Evolutionary conservation across 23 tunicate genomes (phyloP).

Genomic region (Halocynthia roretzi): DNA sequence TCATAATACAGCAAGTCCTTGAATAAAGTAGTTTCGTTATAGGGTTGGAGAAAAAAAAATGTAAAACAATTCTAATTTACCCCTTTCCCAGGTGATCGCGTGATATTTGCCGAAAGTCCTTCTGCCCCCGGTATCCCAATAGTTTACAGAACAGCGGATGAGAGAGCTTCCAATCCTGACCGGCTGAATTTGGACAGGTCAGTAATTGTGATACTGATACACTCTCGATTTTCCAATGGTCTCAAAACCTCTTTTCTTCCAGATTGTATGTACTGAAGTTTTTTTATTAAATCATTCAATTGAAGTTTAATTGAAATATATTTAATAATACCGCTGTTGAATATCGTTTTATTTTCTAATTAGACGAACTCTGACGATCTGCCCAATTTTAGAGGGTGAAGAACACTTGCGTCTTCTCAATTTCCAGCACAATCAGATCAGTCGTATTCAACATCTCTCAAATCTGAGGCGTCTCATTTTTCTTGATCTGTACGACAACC

Average conservation of each 20-base stretch:
- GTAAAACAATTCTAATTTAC: neutral
- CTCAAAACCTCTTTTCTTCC: neutral
- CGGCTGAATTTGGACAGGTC: constrained; percentile 85
- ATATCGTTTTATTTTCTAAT: neutral
- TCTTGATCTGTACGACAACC: constrained; percentile 97
- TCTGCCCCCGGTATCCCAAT: constrained; percentile 90
- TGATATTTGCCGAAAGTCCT: constrained; percentile 87
- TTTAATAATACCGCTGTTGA: neutral
- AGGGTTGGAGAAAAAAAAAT: neutral
- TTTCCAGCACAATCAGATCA: constrained; percentile 92
- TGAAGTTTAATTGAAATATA: neutral
- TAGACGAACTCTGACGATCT: constrained; percentile 68
- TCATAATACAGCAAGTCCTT: too few relatives aligned
- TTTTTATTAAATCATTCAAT: neutral
- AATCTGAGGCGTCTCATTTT: constrained; percentile 76
- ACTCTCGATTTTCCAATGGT: neutral
- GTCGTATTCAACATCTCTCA: constrained; percentile 57
- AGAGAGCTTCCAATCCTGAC: constrained; percentile 84
- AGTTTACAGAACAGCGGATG: constrained; percentile 83
- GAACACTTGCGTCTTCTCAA: constrained; percentile 88
- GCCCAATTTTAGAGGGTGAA: constrained; percentile 92
- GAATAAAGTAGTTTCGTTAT: too few relatives aligned
- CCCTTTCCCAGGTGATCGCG: constrained; percentile 46
- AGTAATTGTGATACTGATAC: neutral
- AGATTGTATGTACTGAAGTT: neutral